Evolutionary conservation across 2,113 vertebrate species (phyloP).

Genomic region (Rhombomys opimus): DNA sequence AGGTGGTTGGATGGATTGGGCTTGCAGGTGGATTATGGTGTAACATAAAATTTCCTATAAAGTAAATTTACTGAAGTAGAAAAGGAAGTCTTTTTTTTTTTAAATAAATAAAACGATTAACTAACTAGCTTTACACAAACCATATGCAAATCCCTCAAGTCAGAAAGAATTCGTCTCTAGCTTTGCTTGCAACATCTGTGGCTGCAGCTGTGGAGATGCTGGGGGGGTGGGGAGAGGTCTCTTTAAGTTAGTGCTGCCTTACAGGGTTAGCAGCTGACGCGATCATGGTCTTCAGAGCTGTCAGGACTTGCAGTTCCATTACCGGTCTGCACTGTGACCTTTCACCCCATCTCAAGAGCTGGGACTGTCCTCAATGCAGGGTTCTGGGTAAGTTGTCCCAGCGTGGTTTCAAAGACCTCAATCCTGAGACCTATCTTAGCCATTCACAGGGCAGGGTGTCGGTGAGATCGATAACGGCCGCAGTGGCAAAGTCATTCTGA

Average conservation of each 20-base stretch:
- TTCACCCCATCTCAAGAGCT: not conserved
- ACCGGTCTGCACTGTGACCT: not conserved
- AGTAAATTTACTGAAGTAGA: slow-evolving; percentile 59
- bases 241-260: not conserved
- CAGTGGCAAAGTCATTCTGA: not conserved
- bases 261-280: not conserved
- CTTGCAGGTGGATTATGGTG: slow-evolving; percentile 1
- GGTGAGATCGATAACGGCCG: not conserved
- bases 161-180: slow-evolving; percentile 39
- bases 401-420: not conserved
- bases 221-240: not conserved
- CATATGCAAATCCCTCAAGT: slow-evolving; percentile 61
- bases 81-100: slow-evolving; percentile 58
- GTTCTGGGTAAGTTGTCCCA: not conserved
- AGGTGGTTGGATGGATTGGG: slow-evolving; percentile 34
- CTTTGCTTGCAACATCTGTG: slow-evolving; percentile 60
- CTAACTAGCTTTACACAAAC: slow-evolving; percentile 49
- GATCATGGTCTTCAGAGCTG: not conserved
- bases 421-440: not conserved
- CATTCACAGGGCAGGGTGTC: not conserved
- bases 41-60: slow-evolving; percentile 64
- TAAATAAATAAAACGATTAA: slow-evolving; percentile 55
- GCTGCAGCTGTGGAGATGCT: not conserved
- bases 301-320: not conserved
- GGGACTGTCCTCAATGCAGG: not conserved